Evolutionary conservation across 2,113 vertebrate species (phyloP).

Genomic region (Phyllostomus discolor): DNA sequence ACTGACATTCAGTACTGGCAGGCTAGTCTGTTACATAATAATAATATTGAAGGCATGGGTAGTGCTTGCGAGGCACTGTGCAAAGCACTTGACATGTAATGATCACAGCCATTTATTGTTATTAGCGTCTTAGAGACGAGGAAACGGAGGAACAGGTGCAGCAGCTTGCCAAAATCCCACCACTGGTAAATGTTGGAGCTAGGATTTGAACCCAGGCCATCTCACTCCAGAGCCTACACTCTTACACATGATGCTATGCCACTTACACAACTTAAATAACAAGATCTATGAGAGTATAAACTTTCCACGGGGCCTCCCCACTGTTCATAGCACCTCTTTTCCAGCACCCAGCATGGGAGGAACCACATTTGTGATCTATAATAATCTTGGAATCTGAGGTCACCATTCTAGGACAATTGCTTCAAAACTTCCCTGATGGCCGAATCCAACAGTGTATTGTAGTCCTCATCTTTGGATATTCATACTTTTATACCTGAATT

Average conservation of each 20-base stretch:
- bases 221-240: not conserved
- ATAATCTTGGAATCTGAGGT: not conserved
- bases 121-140: not conserved
- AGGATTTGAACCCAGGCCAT: not conserved
- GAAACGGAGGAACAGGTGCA: not conserved
- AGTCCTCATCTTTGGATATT: not conserved
- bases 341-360: not conserved
- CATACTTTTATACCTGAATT: not conserved
- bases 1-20: not conserved
- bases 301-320: not conserved
- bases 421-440: not conserved
- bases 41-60: fast-evolving
- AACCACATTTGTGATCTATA: not conserved
- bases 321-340: not conserved
- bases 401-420: not conserved
- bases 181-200: not conserved
- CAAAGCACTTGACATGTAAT: not conserved
- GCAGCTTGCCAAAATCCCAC: not conserved
- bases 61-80: not conserved
- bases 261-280: not conserved
- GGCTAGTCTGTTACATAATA: not conserved
- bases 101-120: not conserved
- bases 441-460: not conserved
- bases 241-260: not conserved
- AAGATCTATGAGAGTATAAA: not conserved